Evolutionary conservation across 2,888 invertebrate genomes (phyloP).

Genomic region (Salticus scenicus): DNA sequence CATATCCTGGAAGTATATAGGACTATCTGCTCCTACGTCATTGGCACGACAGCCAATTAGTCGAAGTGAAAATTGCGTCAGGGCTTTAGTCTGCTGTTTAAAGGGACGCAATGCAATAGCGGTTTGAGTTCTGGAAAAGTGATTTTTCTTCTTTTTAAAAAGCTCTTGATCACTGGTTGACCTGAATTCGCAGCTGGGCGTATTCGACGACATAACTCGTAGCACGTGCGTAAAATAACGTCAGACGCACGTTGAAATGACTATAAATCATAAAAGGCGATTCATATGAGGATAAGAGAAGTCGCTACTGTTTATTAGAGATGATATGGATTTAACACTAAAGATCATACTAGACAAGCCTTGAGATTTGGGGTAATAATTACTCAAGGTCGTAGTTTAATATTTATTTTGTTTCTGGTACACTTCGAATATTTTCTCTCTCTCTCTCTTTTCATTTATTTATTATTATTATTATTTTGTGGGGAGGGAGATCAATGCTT

Average conservation of each 20-base stretch:
- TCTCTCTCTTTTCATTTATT: too few relatives aligned
- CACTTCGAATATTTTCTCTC: too few relatives aligned
- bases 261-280: too few relatives aligned
- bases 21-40: slow-evolving; percentile 44
- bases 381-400: too few relatives aligned
- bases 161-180: slow-evolving; percentile 39
- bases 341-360: too few relatives aligned
- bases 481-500: too few relatives aligned
- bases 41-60: slow-evolving; percentile 41
- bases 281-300: too few relatives aligned
- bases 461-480: too few relatives aligned
- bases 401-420: too few relatives aligned
- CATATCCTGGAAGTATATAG: slow-evolving; percentile 65
- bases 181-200: slow-evolving; percentile 47
- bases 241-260: too few relatives aligned
- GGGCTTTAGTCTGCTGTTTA: slow-evolving; percentile 10
- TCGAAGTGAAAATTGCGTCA: slow-evolving; percentile 62
- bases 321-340: background rate
- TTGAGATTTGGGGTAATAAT: too few relatives aligned
- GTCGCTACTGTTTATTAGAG: slow-evolving; percentile 13
- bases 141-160: slow-evolving; percentile 38
- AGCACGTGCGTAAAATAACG: background rate
- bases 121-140: slow-evolving; percentile 28
- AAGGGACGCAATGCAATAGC: slow-evolving; percentile 52
- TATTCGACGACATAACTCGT: background rate